Conservation (phyloP, 2,797 vertebrate species). For the Brotula barbata region DNA sequence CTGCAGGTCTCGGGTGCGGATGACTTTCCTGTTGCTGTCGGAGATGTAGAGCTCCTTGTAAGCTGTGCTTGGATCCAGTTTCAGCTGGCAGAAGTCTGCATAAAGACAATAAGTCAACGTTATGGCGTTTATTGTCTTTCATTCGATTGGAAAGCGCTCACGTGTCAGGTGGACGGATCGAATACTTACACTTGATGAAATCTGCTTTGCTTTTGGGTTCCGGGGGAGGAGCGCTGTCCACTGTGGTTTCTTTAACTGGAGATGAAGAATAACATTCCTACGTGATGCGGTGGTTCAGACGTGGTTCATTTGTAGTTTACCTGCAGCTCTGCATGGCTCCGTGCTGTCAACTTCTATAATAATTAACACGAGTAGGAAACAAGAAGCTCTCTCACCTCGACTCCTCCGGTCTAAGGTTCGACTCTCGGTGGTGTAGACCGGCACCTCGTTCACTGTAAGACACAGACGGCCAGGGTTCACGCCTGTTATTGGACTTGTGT, state of each 20-base stretch:
- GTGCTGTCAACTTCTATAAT: conserved; percentile 28
- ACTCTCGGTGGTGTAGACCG: conserved; percentile 80
- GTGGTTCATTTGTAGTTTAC: conserved; percentile 1
- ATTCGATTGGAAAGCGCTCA: neutral
- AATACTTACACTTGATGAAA: conserved; percentile 80
- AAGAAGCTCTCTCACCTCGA: conserved; percentile 73
- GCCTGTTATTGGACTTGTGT: neutral
- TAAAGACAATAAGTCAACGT: neutral
- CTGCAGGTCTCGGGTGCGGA: conserved; percentile 80
- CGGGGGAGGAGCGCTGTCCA: conserved; percentile 72
- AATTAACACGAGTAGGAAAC: conserved; percentile 32
- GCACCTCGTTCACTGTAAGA: conserved; percentile 80
- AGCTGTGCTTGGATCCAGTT: conserved; percentile 76
- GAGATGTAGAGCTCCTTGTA: conserved; percentile 83
- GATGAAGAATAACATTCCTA: conserved; percentile 1
- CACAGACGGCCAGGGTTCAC: conserved; percentile 14
- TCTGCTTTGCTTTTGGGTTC: conserved; percentile 78
- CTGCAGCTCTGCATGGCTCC: neutral
- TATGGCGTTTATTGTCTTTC: too few relatives aligned
- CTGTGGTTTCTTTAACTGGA: conserved; percentile 76
- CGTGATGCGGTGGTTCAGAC: too few relatives aligned
- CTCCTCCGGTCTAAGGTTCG: conserved; percentile 77
- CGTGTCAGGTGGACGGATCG: neutral
- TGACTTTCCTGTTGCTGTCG: conserved; percentile 79
- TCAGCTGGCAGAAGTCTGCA: conserved; percentile 82